A percentile compares a stretch with the other conserved stretches of the same genome.
phyloP scores from a whole-genome alignment of 2,113 vertebrate species.

The Oplegnathus fasciatus region DNA sequence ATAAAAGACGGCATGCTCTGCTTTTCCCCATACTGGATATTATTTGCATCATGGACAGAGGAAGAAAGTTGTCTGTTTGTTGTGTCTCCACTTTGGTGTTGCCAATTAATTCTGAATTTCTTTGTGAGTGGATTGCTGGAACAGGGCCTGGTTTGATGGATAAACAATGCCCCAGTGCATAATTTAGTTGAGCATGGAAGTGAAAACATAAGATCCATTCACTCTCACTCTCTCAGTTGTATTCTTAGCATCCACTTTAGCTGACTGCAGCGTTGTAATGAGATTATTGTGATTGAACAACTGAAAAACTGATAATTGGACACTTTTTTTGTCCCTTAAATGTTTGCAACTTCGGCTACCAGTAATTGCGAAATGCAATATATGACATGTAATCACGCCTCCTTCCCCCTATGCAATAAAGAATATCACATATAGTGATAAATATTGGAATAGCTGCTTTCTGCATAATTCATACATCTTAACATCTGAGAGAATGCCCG shows the following conservation, averaged over 20 bases:
- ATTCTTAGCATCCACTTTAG: constrained; percentile 69
- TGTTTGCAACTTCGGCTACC: constrained; percentile 10
- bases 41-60: constrained; percentile 65
- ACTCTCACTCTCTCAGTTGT: constrained; percentile 56
- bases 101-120: constrained; percentile 82
- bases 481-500: constrained; percentile 80
- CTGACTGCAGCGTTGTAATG: constrained; percentile 60
- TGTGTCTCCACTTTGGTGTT: constrained; percentile 68
- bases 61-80: constrained; percentile 66
- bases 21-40: constrained; percentile 44
- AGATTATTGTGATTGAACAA: constrained; percentile 56
- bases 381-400: constrained; percentile 30
- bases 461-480: constrained; percentile 82
- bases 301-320: constrained; percentile 51
- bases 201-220: constrained; percentile 68
- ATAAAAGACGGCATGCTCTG: constrained; percentile 61
- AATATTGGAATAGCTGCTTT: constrained; percentile 79
- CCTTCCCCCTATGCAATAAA: constrained; percentile 49
- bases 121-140: constrained; percentile 76
- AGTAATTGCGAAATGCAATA: constrained; percentile 32
- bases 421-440: constrained; percentile 71
- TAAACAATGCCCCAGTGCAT: constrained; percentile 81
- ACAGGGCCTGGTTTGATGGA: constrained; percentile 77
- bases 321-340: constrained; percentile 25
- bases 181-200: constrained; percentile 73